Evolutionary conservation across 2,888 invertebrate species (phyloP).

Genomic region (Conistra vaccinii): DNA sequence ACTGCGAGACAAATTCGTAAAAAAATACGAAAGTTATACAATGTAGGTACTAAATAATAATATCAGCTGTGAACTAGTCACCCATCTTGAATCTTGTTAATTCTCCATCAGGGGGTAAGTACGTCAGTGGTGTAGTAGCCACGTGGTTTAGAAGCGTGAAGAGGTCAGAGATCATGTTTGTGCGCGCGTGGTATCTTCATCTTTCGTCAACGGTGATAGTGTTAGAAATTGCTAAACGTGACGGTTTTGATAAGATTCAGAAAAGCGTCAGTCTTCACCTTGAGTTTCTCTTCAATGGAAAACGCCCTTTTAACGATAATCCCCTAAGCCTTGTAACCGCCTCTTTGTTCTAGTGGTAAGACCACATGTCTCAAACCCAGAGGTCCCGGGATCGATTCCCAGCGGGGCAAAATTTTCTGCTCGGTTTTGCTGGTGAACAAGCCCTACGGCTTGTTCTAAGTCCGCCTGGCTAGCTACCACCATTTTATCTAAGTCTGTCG

Average conservation of each 20-base stretch:
- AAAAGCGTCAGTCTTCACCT: constrained; percentile 34
- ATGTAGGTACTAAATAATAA: neutral
- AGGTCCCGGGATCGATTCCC: too few relatives aligned
- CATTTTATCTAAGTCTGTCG: too few relatives aligned
- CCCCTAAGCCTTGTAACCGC: too few relatives aligned
- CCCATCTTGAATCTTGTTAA: neutral
- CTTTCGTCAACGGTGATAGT: constrained; percentile 48
- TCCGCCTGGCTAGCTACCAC: too few relatives aligned
- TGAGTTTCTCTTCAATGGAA: constrained; percentile 29
- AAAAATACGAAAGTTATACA: neutral
- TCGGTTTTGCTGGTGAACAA: too few relatives aligned
- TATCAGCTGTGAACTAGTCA: neutral
- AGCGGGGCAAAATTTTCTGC: too few relatives aligned
- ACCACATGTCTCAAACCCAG: too few relatives aligned
- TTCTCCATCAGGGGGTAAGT: neutral
- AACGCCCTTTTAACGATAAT: neutral
- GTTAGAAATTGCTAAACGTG: constrained; percentile 37
- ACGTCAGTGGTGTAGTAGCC: constrained; percentile 30
- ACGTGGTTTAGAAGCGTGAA: constrained; percentile 31
- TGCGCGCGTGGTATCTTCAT: constrained; percentile 39
- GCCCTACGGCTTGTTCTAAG: too few relatives aligned
- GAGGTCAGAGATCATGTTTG: constrained; percentile 33
- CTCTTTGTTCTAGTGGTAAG: too few relatives aligned
- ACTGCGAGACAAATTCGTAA: neutral
- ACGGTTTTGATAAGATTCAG: constrained; percentile 12